Evolutionary conservation across 2,797 vertebrate species (phyloP).

Genomic region (Odontamblyopus rebecca): DNA sequence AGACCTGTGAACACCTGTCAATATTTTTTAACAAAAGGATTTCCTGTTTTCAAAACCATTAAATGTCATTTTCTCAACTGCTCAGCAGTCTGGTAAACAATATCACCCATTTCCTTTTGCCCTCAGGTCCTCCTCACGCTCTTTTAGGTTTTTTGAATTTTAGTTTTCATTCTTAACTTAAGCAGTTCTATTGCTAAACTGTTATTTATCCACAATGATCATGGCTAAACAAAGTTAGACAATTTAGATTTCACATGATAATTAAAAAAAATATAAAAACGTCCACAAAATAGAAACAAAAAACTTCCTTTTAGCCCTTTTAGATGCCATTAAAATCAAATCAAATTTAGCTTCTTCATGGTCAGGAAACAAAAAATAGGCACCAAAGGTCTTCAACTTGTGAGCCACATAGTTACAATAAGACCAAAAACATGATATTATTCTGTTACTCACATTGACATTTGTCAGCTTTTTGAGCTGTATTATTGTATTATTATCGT

Average conservation of each 20-base stretch:
- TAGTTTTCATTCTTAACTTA: constrained; percentile 20
- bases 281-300: too few species aligned
- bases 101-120: constrained; percentile 55
- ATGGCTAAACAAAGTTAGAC: neutral
- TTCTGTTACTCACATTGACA: neutral
- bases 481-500: neutral
- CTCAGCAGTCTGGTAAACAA: constrained; percentile 46
- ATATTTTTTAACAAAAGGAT: constrained; percentile 68
- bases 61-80: constrained; percentile 72
- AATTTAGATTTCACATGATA: constrained; percentile 7
- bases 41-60: constrained; percentile 78
- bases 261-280: constrained; percentile 23
- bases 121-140: constrained; percentile 12
- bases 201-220: neutral
- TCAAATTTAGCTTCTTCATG: too few species aligned
- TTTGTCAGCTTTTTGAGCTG: neutral
- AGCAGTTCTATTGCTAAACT: neutral
- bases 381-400: too few species aligned
- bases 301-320: too few species aligned
- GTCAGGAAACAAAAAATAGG: too few species aligned
- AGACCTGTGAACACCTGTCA: constrained; percentile 49
- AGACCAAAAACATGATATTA: neutral
- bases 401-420: too few species aligned
- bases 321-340: too few species aligned
- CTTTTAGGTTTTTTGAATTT: neutral